phyloP scores from a whole-genome alignment of 2,888 invertebrate species.

The Metallyticus violacea region DNA sequence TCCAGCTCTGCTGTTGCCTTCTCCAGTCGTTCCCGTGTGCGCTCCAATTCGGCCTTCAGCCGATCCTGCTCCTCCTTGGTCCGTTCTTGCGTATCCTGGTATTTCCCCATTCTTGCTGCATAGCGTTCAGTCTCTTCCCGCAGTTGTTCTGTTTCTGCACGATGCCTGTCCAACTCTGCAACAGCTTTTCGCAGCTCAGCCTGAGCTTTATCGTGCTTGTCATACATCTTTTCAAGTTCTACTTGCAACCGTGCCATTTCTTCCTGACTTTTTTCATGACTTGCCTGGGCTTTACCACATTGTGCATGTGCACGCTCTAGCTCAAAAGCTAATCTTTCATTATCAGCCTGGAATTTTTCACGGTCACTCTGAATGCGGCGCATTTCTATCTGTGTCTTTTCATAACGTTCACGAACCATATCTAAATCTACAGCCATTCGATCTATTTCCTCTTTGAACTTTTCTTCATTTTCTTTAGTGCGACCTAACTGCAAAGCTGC shows the following conservation, averaged over 20 bases:
- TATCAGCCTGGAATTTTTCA: conserved; percentile 80
- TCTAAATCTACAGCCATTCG: conserved; percentile 76
- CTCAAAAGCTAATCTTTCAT: conserved; percentile 81
- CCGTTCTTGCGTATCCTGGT: conserved; percentile 64
- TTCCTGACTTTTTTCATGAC: conserved; percentile 85
- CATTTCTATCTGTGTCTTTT: conserved; percentile 82
- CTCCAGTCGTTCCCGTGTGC: conserved; percentile 74
- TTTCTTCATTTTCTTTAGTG: conserved; percentile 87
- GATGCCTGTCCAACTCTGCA: conserved; percentile 67
- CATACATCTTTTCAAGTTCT: conserved; percentile 87
- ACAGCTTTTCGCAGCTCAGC: conserved; percentile 79
- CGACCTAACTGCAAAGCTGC: conserved; percentile 80
- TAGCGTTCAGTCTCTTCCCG: conserved; percentile 76
- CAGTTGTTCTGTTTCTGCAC: conserved; percentile 70
- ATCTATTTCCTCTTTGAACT: conserved; percentile 81
- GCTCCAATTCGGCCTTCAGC: conserved; percentile 76
- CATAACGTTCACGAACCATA: conserved; percentile 83
- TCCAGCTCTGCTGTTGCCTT: conserved; percentile 78
- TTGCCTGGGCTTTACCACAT: conserved; percentile 77
- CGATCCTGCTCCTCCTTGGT: conserved; percentile 74
- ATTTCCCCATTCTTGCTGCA: conserved; percentile 69
- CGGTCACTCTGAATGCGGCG: conserved; percentile 79
- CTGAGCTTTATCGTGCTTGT: conserved; percentile 83
- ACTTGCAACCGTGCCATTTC: conserved; percentile 82
- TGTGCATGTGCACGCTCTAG: conserved; percentile 84